Percentiles rank a stretch among this genome's conserved stretches.
These are phyloP conservation scores for Cheilosia vernalis DNA, from an alignment of 2,888 invertebrate species.

Conservation along the genomic window DNA sequence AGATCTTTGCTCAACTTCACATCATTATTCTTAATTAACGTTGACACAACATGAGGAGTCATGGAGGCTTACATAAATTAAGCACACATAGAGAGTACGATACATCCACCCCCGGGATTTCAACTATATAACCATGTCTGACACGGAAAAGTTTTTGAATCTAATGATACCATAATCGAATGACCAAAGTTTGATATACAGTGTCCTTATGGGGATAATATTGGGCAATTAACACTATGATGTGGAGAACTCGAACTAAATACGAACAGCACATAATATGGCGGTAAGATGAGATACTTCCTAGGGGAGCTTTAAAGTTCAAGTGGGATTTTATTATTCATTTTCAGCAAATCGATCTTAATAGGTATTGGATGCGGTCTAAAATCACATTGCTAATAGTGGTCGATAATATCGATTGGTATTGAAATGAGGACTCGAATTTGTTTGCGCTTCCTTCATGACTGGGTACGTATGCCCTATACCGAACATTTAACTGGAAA, in stretches of 20 bases:
- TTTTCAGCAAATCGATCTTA: conserved; percentile 1
- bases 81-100: conserved; percentile 20
- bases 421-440: no score
- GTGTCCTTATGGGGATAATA: conserved; percentile 15
- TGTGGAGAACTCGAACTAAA: conserved; percentile 1
- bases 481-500: no score
- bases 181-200: conserved; percentile 22
- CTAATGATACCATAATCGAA: conserved; percentile 42
- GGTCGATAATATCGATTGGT: no score
- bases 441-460: no score
- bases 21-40: conserved; percentile 42
- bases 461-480: no score
- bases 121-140: conserved; percentile 20
- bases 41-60: conserved; percentile 38
- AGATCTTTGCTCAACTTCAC: not conserved
- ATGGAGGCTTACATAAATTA: conserved; percentile 41
- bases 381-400: no score
- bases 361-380: no score
- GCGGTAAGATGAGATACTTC: not conserved
- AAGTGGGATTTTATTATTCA: conserved; percentile 19
- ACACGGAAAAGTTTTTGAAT: conserved; percentile 34
- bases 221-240: conserved; percentile 33
- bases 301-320: not conserved
- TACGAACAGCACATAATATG: not conserved
- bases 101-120: conserved; percentile 33